These are phyloP conservation scores for Coelopa frigida DNA, from an alignment of 1,140 invertebrate species.

Conservation along the genomic window DNA sequence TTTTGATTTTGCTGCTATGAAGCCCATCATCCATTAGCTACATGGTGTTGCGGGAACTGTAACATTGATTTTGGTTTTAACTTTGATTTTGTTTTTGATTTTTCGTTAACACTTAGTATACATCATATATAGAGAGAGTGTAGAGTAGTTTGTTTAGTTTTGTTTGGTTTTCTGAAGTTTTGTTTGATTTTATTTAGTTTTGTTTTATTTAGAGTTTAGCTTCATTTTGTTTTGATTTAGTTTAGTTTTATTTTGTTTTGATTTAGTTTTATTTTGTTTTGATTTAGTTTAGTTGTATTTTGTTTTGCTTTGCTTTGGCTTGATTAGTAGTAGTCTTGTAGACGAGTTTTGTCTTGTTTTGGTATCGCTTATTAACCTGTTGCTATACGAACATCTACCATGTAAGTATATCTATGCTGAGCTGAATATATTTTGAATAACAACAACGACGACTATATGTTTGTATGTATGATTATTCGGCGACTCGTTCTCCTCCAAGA, in stretches of 20 bases:
- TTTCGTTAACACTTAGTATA: conserved; percentile 17
- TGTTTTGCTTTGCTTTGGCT: conserved; percentile 12
- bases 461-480: too few relatives aligned
- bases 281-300: conserved; percentile 13
- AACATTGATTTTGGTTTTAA: conserved; percentile 14
- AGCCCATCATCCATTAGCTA: too few relatives aligned
- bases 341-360: conserved; percentile 2
- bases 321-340: conserved; percentile 16
- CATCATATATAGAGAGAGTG: conserved; percentile 21
- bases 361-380: neutral
- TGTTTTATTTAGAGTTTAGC: conserved; percentile 5
- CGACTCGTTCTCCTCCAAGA: too few relatives aligned
- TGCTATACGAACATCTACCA: neutral
- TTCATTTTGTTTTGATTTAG: conserved; percentile 5
- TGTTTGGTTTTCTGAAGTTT: conserved; percentile 13
- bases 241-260: neutral
- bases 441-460: too few relatives aligned
- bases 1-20: conserved; percentile 44
- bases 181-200: conserved; percentile 12
- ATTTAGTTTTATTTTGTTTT: conserved; percentile 5
- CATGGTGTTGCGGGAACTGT: conserved; percentile 25
- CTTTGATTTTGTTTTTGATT: too few relatives aligned
- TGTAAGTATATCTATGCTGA: conserved; percentile 6
- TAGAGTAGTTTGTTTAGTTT: conserved; percentile 20
- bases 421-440: too few relatives aligned